Evolutionary conservation across 2,113 vertebrate species (phyloP).

Genomic region (Leptosomus discolor): DNA sequence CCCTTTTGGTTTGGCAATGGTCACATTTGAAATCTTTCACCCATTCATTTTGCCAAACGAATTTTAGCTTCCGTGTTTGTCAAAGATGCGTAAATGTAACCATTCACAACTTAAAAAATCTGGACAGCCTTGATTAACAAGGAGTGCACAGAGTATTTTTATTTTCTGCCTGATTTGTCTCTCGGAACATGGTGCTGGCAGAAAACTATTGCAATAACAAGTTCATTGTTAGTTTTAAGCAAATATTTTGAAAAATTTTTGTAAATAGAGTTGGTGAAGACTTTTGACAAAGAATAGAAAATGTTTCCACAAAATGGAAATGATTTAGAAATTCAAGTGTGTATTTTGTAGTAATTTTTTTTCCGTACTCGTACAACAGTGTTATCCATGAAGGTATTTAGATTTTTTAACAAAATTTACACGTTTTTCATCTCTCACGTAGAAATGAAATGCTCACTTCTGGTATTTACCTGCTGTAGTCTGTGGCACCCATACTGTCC

Average conservation of each 20-base stretch:
- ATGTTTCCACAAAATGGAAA: background rate
- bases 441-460: background rate
- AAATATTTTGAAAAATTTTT: background rate
- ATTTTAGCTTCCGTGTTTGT: background rate
- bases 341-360: background rate
- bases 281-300: background rate
- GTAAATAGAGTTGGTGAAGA: background rate
- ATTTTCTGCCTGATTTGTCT: background rate
- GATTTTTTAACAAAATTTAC: background rate
- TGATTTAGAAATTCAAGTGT: background rate
- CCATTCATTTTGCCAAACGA: background rate
- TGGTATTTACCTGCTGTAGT: background rate
- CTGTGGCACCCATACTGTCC: background rate
- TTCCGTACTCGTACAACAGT: fast-evolving
- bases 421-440: background rate
- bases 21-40: background rate
- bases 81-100: background rate
- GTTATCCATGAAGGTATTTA: background rate
- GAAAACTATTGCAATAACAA: background rate
- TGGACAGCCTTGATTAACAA: background rate
- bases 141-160: background rate
- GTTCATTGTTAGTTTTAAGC: background rate
- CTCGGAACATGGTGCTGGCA: background rate
- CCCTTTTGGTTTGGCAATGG: background rate
- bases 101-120: background rate